Percentiles rank a stretch among this genome's conserved stretches.
These are phyloP conservation scores for Cheilosia pagana DNA, from an alignment of 2,888 invertebrate species.

Conservation along the genomic window DNA sequence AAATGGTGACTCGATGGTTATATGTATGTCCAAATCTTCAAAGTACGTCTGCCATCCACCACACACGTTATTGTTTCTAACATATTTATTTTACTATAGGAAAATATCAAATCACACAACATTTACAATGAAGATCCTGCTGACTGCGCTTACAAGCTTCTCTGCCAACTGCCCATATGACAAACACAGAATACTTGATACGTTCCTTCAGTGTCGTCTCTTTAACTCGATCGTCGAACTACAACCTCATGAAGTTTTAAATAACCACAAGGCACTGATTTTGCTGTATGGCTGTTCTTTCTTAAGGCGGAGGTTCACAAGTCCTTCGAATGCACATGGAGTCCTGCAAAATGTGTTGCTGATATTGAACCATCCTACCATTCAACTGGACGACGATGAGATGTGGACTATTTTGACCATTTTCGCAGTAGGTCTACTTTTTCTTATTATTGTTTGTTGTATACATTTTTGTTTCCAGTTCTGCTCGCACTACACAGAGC, in stretches of 20 bases:
- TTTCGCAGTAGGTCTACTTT: constrained; percentile 25
- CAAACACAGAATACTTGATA: constrained; percentile 36
- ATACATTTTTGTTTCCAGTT: constrained; percentile 20
- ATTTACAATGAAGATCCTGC: constrained; percentile 51
- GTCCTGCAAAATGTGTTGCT: constrained; percentile 43
- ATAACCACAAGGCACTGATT: constrained; percentile 10
- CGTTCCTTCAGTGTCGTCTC: constrained; percentile 25
- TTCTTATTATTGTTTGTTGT: neutral
- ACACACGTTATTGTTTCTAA: too few relatives aligned
- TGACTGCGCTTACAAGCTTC: constrained; percentile 14
- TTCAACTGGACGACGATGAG: constrained; percentile 1
- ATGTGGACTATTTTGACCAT: constrained; percentile 46
- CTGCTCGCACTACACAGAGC: constrained; percentile 27
- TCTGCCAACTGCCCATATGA: neutral
- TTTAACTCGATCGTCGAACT: constrained; percentile 17
- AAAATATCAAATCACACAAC: constrained; percentile 31
- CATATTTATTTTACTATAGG: neutral
- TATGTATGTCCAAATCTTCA: constrained; percentile 27
- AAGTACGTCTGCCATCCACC: constrained; percentile 9
- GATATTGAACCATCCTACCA: constrained; percentile 4
- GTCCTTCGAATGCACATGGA: constrained; percentile 6
- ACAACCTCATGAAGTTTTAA: neutral
- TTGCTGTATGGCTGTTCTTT: constrained; percentile 48
- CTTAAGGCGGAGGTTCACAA: constrained; percentile 6
- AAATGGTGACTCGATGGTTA: constrained; percentile 24